A percentile compares a stretch with the other conserved stretches of the same genome.
These are phyloP conservation scores for Epinephelus moara DNA, from an alignment of 2,113 vertebrate species.

Conservation along the genomic window DNA sequence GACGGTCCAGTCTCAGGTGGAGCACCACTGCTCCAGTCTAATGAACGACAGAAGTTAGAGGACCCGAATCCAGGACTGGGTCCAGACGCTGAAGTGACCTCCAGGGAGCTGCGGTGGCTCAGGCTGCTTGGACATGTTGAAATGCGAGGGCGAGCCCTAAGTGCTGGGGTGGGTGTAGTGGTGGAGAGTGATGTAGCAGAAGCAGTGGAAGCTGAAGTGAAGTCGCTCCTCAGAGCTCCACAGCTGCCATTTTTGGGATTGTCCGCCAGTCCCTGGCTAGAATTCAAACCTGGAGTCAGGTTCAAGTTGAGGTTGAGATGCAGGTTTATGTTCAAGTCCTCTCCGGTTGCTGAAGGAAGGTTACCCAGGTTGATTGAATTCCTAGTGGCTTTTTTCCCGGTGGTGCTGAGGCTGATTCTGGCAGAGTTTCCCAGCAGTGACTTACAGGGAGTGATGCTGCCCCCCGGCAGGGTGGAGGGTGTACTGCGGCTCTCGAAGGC, in stretches of 20 bases:
- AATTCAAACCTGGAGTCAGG: constrained; percentile 78
- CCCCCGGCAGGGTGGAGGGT: constrained; percentile 31
- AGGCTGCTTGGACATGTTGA: constrained; percentile 85
- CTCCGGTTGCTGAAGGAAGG: constrained; percentile 85
- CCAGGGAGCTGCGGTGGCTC: constrained; percentile 84
- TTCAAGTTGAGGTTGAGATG: constrained; percentile 86
- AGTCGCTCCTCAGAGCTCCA: constrained; percentile 70
- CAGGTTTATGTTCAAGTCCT: constrained; percentile 85
- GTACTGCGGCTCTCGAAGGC: constrained; percentile 79
- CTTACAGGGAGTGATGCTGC: constrained; percentile 77
- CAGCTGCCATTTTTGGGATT: constrained; percentile 70
- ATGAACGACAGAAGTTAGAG: constrained; percentile 79
- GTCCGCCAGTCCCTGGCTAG: constrained; percentile 64
- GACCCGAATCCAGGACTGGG: constrained; percentile 68
- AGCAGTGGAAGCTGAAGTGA: constrained; percentile 57
- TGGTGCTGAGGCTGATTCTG: constrained; percentile 78
- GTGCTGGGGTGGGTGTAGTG: constrained; percentile 75
- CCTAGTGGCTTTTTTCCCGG: constrained; percentile 81
- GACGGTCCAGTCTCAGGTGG: constrained; percentile 59
- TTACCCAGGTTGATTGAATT: constrained; percentile 88
- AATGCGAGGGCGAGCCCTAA: constrained; percentile 85
- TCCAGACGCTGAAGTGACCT: constrained; percentile 72
- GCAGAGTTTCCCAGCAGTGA: constrained; percentile 83
- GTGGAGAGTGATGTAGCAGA: constrained; percentile 75
- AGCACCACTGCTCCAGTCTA: constrained; percentile 81